Base-by-base conservation (phyloP, 2,113 vertebrate species). In the Brachirus orientalis region DNA sequence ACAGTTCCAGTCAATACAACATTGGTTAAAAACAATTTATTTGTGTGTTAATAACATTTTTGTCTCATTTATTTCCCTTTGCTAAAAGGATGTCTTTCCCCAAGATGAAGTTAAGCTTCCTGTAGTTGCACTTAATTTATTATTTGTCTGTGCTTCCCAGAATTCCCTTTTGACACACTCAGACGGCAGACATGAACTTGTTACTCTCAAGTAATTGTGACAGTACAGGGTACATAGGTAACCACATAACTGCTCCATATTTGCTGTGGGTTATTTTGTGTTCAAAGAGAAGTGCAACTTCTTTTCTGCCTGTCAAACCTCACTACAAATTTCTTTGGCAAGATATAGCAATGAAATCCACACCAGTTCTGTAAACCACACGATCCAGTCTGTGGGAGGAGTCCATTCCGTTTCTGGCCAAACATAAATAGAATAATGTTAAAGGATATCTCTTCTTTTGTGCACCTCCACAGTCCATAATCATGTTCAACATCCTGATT, bases 341-440 rank as follows among this genome's bases (percentile, higher is more conserved):
- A 53, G 44, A 28, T 22, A 48, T 64, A 38, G 61, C 50, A 19
- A 57, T 47, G 38, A 54, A 79, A 54, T 59, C 41, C 58, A 79
- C 37, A 69, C 47, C 22, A 28, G 33, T 9, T 53, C 63, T 78
- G 51, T 33, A 46, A 48, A 57, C 13, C 62, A 54, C 35, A 53
- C 33, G 13, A 57, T 20, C 19, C 7, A 20, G 35, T 17, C 40
- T 16, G 40, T 6, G 1, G 10, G 52, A 51, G 8, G n/a, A 56
- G 10, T 45, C 43, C n/a, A 13, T 18, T 19, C 2, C 11, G 28
- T 58, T 40, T 45, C 28, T 7, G 43, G 12, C 18, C 18, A 28
- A 37, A 13, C 50, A 36, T 57, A 45, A 45, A 37, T 10, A 64
- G n/a, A 72, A 52, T 37, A n/a, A 52, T 17, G 3, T 53, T 8